These are phyloP conservation scores for Drosophila sproati DNA, from an alignment of 1,140 invertebrate genomes.

Conservation along the genomic window DNA sequence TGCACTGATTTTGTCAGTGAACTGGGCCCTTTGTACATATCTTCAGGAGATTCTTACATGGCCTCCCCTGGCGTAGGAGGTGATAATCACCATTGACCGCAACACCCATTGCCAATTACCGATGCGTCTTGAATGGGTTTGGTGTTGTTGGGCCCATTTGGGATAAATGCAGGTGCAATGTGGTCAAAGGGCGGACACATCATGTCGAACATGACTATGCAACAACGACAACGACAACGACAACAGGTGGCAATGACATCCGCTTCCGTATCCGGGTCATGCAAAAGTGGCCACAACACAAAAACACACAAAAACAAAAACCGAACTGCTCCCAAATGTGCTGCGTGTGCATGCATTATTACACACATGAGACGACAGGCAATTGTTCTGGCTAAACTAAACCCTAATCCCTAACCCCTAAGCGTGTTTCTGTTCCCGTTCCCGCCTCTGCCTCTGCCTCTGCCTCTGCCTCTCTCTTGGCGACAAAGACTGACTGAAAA, in stretches of 20 bases:
- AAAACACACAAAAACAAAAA: slow-evolving; percentile 24
- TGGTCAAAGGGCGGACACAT: slow-evolving; percentile 55
- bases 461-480: background rate
- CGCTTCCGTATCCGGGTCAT: slow-evolving; percentile 56
- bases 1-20: no score
- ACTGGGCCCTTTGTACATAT: no score
- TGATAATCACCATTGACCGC: slow-evolving; percentile 10
- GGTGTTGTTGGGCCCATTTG: slow-evolving; percentile 35
- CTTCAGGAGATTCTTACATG: no score
- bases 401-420: background rate
- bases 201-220: slow-evolving; percentile 79
- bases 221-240: slow-evolving; percentile 32
- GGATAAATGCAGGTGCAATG: background rate
- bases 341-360: slow-evolving; percentile 76
- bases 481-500: slow-evolving; percentile 42
- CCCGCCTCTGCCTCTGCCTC: background rate
- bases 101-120: background rate
- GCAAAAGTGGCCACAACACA: slow-evolving; percentile 49
- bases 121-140: slow-evolving; percentile 42
- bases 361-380: slow-evolving; percentile 33
- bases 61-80: no score
- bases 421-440: background rate
- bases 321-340: slow-evolving; percentile 72
- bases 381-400: background rate
- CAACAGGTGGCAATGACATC: slow-evolving; percentile 63